phyloP scores from a whole-genome alignment of 2,113 vertebrate genomes.

The Misgurnus anguillicaudatus region DNA sequence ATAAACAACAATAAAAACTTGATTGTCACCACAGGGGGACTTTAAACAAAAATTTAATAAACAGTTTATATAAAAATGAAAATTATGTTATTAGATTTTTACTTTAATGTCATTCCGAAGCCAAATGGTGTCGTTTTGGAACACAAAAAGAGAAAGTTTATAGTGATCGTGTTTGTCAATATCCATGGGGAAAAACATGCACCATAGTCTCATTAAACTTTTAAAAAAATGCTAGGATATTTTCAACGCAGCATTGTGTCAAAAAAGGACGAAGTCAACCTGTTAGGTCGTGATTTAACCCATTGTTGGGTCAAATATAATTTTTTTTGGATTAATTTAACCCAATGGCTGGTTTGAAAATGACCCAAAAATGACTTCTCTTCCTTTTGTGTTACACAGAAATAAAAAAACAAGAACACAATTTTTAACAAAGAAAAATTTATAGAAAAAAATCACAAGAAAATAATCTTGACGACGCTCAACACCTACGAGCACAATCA shows the following conservation, averaged over 20 bases:
- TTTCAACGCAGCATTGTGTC: too few species aligned
- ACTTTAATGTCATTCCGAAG: too few species aligned
- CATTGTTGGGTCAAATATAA: neutral
- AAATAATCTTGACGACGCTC: neutral
- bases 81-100: conserved; percentile 35
- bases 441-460: neutral
- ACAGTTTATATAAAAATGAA: conserved; percentile 37
- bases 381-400: neutral
- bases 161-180: too few species aligned
- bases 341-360: neutral
- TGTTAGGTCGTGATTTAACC: neutral
- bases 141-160: too few species aligned
- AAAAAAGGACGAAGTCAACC: too few species aligned
- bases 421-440: conserved; percentile 7
- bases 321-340: neutral
- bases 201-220: too few species aligned
- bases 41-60: too few species aligned
- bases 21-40: too few species aligned
- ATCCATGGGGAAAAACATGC: too few species aligned
- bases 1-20: too few species aligned
- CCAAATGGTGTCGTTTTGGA: too few species aligned
- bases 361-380: neutral
- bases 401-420: neutral
- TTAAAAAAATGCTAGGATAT: too few species aligned
- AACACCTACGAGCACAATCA: conserved; percentile 21